Evolutionary conservation across 53 echinoderm and acorn worm genomes (phyloP).

Genomic region (Patiria pectinifera): DNA sequence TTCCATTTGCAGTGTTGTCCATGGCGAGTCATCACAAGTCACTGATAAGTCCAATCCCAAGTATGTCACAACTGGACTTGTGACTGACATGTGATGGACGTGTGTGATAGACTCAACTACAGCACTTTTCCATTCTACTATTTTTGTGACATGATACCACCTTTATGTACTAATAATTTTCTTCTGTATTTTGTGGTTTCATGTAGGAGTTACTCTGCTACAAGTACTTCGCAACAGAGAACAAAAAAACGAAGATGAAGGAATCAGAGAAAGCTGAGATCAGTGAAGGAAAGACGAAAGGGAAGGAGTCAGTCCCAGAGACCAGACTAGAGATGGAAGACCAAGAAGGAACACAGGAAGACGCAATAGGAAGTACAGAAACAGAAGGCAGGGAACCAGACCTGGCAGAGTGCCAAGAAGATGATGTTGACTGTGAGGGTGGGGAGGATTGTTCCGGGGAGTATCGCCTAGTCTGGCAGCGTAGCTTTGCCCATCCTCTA

Average conservation of each 20-base stretch:
- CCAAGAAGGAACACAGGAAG: conserved; percentile 18
- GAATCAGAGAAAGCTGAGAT: conserved; percentile 3
- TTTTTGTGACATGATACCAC: too few relatives aligned
- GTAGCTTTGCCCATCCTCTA: conserved; percentile 92
- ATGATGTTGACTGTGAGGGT: not conserved
- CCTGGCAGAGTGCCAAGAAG: not conserved
- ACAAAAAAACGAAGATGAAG: not conserved
- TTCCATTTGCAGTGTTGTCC: too few relatives aligned
- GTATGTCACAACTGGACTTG: not conserved
- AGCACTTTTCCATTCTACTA: not conserved
- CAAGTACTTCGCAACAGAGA: conserved; percentile 47
- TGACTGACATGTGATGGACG: not conserved
- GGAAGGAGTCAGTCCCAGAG: not conserved
- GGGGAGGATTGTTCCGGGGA: conserved; percentile 41
- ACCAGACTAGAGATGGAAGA: conserved; percentile 6
- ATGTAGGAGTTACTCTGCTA: conserved; percentile 58
- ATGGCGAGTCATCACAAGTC: too few relatives aligned
- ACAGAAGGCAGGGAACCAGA: conserved; percentile 33
- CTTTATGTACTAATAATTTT: not conserved
- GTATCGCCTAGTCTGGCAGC: conserved; percentile 76
- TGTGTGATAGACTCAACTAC: not conserved
- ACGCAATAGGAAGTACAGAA: not conserved
- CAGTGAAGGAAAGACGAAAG: not conserved
- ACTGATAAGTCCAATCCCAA: too few relatives aligned
- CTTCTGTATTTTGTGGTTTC: not conserved